phyloP scores from a whole-genome alignment of 2,888 invertebrate species.

The Nemurella pictetii region DNA sequence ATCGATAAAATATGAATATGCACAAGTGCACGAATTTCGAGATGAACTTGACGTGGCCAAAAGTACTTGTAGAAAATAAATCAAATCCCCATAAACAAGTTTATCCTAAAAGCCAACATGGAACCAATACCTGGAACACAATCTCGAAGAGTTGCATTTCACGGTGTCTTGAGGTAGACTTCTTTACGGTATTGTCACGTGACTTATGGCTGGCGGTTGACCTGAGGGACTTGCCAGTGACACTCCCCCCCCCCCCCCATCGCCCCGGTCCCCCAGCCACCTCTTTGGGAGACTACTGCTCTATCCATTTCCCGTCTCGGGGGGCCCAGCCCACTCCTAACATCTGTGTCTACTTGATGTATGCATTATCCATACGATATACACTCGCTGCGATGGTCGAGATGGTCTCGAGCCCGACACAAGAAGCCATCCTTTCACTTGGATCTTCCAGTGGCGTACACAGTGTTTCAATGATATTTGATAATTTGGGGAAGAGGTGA shows the following conservation, averaged over 20 bases:
- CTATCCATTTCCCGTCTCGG: not conserved
- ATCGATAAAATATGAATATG: not conserved
- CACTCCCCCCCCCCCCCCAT: not conserved
- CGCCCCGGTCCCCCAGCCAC: not conserved
- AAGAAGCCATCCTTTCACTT: not conserved
- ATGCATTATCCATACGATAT: not conserved
- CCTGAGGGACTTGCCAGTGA: not conserved
- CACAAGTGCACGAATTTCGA: not conserved
- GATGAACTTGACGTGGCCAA: not conserved
- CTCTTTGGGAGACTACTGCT: not conserved
- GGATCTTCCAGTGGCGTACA: not conserved
- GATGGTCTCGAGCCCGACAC: not conserved
- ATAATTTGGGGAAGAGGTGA: too few species aligned
- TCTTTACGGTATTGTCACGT: not conserved
- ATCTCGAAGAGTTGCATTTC: not conserved
- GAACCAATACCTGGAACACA: not conserved
- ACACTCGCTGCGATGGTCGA: not conserved
- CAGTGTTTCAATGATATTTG: too few species aligned
- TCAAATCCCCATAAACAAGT: not conserved
- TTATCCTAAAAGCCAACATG: not conserved
- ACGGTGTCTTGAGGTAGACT: not conserved
- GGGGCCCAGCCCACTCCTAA: not conserved
- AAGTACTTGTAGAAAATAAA: not conserved
- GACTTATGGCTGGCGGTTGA: not conserved
- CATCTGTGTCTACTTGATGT: not conserved